These are phyloP conservation scores for Cochlearius cochlearius DNA, from an alignment of 2,113 vertebrate species.

Conservation along the genomic window DNA sequence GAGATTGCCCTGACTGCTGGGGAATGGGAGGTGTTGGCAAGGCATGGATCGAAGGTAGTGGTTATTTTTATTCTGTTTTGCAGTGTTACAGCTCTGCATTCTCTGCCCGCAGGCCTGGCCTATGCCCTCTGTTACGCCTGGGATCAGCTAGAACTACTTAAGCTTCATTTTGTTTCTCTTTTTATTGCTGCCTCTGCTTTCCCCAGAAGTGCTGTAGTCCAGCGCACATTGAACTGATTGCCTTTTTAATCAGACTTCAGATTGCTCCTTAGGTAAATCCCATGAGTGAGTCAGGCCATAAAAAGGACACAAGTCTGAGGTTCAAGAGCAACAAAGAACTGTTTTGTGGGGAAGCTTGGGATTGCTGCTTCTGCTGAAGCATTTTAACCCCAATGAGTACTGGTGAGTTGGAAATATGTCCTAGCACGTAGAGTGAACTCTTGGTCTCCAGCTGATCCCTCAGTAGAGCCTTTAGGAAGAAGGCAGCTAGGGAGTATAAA, in stretches of 20 bases:
- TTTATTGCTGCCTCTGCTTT: constrained; percentile 51
- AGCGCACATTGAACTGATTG: constrained; percentile 16
- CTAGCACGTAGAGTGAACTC: neutral
- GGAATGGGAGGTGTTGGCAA: constrained; percentile 93
- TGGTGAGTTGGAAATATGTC: neutral
- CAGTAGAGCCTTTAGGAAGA: constrained; percentile 16
- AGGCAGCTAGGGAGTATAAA: neutral
- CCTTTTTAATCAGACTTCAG: constrained; percentile 43
- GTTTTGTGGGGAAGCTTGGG: constrained; percentile 24
- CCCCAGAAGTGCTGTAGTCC: constrained; percentile 40
- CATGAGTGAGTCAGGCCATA: constrained; percentile 8
- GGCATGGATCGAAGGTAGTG: constrained; percentile 92
- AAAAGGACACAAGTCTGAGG: constrained; percentile 29
- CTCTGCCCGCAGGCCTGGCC: neutral
- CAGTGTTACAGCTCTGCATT: neutral
- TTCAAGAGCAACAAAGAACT: constrained; percentile 33
- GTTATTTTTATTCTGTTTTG: neutral
- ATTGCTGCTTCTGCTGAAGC: neutral
- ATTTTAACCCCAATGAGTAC: constrained; percentile 31
- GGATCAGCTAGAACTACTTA: constrained; percentile 30
- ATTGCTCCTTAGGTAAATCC: constrained; percentile 40
- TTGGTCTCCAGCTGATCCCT: constrained; percentile 34
- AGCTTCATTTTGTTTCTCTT: constrained; percentile 46
- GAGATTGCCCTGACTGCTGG: constrained; percentile 89
- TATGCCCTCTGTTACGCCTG: neutral